Conservation (phyloP, 2,797 vertebrate genomes). For the Poecilia gillii region DNA sequence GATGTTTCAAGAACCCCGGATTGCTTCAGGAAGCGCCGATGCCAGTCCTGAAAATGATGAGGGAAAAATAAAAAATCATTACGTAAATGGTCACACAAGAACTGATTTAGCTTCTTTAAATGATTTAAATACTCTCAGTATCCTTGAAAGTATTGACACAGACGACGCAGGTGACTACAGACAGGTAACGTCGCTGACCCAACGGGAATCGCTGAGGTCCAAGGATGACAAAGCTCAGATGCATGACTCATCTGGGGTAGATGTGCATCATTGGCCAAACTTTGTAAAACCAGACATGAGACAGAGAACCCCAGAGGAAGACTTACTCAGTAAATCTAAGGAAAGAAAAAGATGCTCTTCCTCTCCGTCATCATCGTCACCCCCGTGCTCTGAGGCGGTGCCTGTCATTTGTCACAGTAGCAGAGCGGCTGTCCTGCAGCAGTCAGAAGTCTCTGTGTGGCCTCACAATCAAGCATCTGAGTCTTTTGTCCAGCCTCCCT, state of each 20-base stretch:
- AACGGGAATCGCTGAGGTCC: slow-evolving; percentile 19
- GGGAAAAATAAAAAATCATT: neutral
- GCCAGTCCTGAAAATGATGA: neutral
- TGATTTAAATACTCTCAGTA: neutral
- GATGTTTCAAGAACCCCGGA: slow-evolving; percentile 2
- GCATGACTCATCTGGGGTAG: neutral
- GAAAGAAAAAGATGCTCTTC: slow-evolving; percentile 9
- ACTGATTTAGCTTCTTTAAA: neutral
- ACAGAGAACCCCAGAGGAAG: slow-evolving; percentile 23
- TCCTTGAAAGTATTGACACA: slow-evolving; percentile 8
- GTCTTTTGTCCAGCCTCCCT: slow-evolving; percentile 11
- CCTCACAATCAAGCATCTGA: slow-evolving; percentile 1
- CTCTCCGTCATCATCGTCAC: slow-evolving; percentile 19
- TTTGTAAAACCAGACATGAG: slow-evolving; percentile 13
- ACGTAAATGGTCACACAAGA: neutral
- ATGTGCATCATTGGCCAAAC: slow-evolving; percentile 25
- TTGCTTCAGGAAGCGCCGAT: neutral
- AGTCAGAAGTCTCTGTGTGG: slow-evolving; percentile 11
- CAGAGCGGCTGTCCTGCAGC: slow-evolving; percentile 20
- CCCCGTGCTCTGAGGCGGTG: slow-evolving; percentile 50
- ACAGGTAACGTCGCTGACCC: slow-evolving; percentile 2
- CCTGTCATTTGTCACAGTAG: slow-evolving; percentile 75
- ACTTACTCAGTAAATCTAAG: slow-evolving; percentile 2
- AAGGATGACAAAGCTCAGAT: neutral
- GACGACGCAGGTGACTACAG: slow-evolving; percentile 6